Base-by-base conservation (phyloP, 2,888 invertebrate genomes). In the Cataglyphis cursor region DNA sequence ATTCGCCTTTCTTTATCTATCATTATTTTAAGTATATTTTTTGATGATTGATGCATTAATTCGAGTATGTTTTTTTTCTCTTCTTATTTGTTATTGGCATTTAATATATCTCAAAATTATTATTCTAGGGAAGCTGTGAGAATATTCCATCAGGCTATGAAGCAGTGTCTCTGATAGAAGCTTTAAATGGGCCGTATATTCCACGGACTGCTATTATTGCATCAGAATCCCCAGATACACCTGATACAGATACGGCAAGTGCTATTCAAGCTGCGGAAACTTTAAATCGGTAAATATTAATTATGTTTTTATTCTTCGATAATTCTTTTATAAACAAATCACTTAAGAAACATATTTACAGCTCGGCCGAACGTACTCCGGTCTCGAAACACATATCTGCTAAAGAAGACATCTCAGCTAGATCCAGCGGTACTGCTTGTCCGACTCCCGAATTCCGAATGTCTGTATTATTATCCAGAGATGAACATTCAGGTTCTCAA, bases 111-210 rank as follows among this genome's bases (percentile, higher is more conserved):
- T 78, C 1, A 3, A 31, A 38, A 59, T 61, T 48, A 51, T 66
- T 62, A 31, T 59, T 73, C 24, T 89, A 97, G 97, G 96, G 96
- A 86, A 97, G 96, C 92, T 96, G 97, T 94, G 98, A 98, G 94
- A 97, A 98, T 94, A 98, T 99, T 92, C 99, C 99, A 15, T 96
- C 97, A 0, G 99, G 99, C 0, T 99, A 99, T 95, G 98, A 99
- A 95, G 97, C 98, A 41, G 98, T 99, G 75, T 98, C 99, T 0
- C 96, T 99, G 75, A 98, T 99, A 89, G 99, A 99, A 95, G 99
- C 99, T 4, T 96, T 99, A 76, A 99, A 99, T 95, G 99, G 99
- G 0, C 99, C 99, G 9, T 97, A 96, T 91, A 95, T 96, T 51
- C 96, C 96, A 73, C 96, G 96, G 88, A 93, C 93, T 74, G 92